A percentile compares a stretch with the other conserved stretches of the same genome.
phyloP scores from a whole-genome alignment of 2,797 vertebrate genomes.

The Oreochromis mossambicus region DNA sequence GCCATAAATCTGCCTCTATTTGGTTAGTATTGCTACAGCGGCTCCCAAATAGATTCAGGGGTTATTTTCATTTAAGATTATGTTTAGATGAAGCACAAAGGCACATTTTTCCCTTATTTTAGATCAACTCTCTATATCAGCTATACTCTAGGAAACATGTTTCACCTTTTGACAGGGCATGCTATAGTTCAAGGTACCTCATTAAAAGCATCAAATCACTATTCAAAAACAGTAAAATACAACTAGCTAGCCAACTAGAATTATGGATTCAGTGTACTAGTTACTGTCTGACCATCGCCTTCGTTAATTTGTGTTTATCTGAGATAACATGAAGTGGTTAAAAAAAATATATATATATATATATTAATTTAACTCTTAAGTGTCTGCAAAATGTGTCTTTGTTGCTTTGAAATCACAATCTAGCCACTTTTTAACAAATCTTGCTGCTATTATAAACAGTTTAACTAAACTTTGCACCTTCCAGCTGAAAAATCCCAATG shows the following conservation, averaged over 20 bases:
- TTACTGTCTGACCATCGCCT: background rate
- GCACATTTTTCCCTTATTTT: background rate
- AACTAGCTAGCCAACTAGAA: background rate
- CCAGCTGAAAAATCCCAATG: slow-evolving; percentile 6
- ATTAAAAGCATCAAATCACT: background rate
- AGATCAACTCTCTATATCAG: background rate
- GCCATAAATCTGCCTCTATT: background rate
- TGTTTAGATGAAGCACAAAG: background rate
- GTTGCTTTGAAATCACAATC: slow-evolving; percentile 9
- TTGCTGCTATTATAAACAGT: background rate
- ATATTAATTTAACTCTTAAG: background rate
- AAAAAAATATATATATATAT: background rate
- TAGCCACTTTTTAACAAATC: slow-evolving; percentile 32
- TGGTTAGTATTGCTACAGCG: background rate
- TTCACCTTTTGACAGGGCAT: background rate
- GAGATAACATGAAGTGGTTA: background rate
- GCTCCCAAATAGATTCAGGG: background rate
- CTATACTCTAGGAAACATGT: background rate
- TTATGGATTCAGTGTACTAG: background rate
- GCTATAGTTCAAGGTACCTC: slow-evolving; percentile 7
- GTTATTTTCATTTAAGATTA: background rate
- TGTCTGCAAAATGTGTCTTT: background rate
- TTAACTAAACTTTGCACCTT: slow-evolving; percentile 23
- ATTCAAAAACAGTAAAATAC: background rate
- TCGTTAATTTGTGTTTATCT: slow-evolving; percentile 2